phyloP scores from a whole-genome alignment of 2,888 invertebrate species.

The Hirtodrosophila alboralis region DNA sequence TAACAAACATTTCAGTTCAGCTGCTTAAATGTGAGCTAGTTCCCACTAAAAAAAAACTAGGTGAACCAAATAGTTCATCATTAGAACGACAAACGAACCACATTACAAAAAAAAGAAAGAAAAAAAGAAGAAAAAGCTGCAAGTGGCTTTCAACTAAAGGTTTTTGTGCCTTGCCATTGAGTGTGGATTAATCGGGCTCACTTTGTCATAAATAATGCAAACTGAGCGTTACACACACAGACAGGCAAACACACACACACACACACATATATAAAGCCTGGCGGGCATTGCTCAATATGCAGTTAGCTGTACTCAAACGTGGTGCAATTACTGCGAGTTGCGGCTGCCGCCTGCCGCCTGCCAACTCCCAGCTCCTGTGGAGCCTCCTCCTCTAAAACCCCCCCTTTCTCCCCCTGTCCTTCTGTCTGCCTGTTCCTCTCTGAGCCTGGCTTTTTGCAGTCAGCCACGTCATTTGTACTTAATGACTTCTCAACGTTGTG shows the following conservation, averaged over 20 bases:
- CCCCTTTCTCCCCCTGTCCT: background rate
- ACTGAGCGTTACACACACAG: conserved; percentile 38
- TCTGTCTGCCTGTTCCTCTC: conserved; percentile 16
- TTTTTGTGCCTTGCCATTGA: conserved; percentile 45
- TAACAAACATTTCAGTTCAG: too few species aligned
- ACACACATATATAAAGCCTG: background rate
- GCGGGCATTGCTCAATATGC: conserved; percentile 68
- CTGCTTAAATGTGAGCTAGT: too few species aligned
- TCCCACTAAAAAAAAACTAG: too few species aligned
- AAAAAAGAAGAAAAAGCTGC: too few species aligned
- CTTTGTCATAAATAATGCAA: conserved; percentile 78
- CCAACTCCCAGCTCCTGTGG: conserved; percentile 6
- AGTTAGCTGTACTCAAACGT: conserved; percentile 75
- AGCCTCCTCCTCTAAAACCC: background rate
- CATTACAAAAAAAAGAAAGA: too few species aligned
- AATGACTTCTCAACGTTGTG: conserved; percentile 75
- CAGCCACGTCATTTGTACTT: conserved; percentile 76
- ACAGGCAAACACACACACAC: conserved; percentile 5
- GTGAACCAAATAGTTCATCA: too few species aligned
- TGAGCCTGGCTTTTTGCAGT: conserved; percentile 54
- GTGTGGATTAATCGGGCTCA: conserved; percentile 71
- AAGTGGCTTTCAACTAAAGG: conserved; percentile 14
- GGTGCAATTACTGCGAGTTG: conserved; percentile 70
- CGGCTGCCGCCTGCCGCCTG: conserved; percentile 30
- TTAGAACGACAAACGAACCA: conserved; percentile 11